Base-by-base conservation (phyloP, 2,797 vertebrate genomes). In the Odontamblyopus lacepedii region DNA sequence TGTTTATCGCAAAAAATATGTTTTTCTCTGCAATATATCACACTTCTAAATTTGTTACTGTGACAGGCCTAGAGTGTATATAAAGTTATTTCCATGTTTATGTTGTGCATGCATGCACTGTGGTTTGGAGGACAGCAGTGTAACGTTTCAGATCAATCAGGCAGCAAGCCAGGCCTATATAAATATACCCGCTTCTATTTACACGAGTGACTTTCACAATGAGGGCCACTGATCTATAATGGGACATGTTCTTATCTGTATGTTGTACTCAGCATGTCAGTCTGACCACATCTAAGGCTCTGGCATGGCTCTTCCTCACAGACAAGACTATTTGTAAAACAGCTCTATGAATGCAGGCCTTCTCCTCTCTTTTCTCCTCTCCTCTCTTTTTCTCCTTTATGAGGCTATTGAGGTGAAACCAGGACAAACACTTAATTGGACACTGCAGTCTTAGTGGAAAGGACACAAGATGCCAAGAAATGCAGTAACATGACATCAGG, bases 91-190 rank as follows among this genome's bases (percentile, higher is more conserved):
- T 38, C 8, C 44, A 53, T 26, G 63, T 84, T 63, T 78, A 56
- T 68, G 63, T 63, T 66, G 64, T 64, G 69, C 53, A 59, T 44
- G 67, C 63, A 60, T 64, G 71, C 67, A 65, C 80, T 75, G 70
- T 70, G 74, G 74, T 78, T 55, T 78, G 0, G 62, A 72, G 70
- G 70, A 78, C 82, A 73, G 72, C 51, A 69, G 82, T 78, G 51
- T 82, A 73, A 57, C 29, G 72, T 88, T 86, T 78, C 85, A 78
- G 80, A 87, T 86, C 83, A 81, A 84, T 89, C 85, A 75, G 76
- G 77, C 79, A 67, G 53, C 70, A 62, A 70, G 82, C 75, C 78
- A 81, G 75, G 75, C 64, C 72, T 55, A 57, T 69, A 79, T 76
- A 76, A 90, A 84, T 78, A 82, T 74, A 77, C 59, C 23, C 51